Conservation (phyloP, 2,797 vertebrate species). For the Anguilla marmorata region DNA sequence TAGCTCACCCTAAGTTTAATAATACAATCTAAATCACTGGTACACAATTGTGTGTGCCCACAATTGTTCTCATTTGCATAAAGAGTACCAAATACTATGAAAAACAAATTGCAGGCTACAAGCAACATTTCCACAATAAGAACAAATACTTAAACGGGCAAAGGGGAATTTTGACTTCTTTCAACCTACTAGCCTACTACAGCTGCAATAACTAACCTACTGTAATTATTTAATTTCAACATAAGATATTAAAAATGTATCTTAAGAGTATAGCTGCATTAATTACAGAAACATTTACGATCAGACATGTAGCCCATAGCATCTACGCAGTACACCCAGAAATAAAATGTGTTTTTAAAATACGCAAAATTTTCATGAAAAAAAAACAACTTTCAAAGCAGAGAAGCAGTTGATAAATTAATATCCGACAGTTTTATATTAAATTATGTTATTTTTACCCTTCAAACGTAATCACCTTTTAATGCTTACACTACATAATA, state of each 20-base stretch:
- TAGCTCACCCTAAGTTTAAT: neutral
- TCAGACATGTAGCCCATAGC: neutral
- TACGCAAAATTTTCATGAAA: neutral
- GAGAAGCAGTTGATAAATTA: neutral
- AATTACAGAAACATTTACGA: conserved; percentile 42
- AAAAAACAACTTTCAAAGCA: neutral
- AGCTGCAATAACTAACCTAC: neutral
- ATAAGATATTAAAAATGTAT: neutral
- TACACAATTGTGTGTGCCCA: neutral
- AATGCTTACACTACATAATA: neutral
- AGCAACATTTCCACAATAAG: neutral
- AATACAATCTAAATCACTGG: neutral
- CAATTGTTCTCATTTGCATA: neutral
- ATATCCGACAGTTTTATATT: neutral
- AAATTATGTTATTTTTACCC: neutral
- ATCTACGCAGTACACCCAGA: neutral
- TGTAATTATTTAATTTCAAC: neutral
- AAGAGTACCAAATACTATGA: neutral
- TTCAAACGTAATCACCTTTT: neutral
- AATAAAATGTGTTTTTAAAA: neutral
- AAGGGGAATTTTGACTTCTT: neutral
- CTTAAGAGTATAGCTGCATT: conserved; percentile 29
- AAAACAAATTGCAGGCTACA: neutral
- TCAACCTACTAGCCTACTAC: neutral
- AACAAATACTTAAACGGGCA: neutral